Evolutionary conservation across 2,113 vertebrate genomes (phyloP).

Genomic region (Nesospiza acunhae): DNA sequence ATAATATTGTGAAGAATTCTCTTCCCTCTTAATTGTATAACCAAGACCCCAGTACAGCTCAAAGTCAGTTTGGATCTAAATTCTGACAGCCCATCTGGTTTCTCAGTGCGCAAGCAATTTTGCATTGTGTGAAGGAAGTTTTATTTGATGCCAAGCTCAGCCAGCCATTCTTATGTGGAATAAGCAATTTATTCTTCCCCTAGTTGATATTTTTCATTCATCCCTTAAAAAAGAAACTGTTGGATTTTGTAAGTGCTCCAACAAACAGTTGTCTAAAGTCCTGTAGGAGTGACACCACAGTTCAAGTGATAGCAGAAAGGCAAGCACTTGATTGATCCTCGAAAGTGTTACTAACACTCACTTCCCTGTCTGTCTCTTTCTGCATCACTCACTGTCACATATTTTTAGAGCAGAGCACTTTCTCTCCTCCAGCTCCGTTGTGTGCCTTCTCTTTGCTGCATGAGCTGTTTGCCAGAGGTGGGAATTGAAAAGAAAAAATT

Average conservation of each 20-base stretch:
- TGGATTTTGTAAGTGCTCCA: background rate
- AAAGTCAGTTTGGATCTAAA: background rate
- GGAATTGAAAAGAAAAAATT: background rate
- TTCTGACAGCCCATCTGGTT: background rate
- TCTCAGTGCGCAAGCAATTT: background rate
- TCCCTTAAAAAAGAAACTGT: background rate
- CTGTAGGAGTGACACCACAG: background rate
- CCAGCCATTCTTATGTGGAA: background rate
- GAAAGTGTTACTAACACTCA: background rate
- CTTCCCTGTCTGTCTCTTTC: background rate
- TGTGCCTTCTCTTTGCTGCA: background rate
- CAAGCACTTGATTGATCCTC: background rate
- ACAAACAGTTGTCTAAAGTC: background rate
- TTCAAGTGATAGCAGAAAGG: background rate
- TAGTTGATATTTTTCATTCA: background rate
- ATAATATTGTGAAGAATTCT: background rate
- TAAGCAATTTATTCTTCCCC: background rate
- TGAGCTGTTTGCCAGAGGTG: background rate
- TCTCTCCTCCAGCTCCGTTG: background rate
- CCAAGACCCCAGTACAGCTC: background rate
- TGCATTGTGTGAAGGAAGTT: background rate
- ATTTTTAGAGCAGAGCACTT: constrained; percentile 10
- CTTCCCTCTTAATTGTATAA: background rate
- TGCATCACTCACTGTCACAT: background rate
- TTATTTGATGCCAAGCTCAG: background rate